phyloP scores from a whole-genome alignment of 2,888 invertebrate species.

The Epicampocera succincta region DNA sequence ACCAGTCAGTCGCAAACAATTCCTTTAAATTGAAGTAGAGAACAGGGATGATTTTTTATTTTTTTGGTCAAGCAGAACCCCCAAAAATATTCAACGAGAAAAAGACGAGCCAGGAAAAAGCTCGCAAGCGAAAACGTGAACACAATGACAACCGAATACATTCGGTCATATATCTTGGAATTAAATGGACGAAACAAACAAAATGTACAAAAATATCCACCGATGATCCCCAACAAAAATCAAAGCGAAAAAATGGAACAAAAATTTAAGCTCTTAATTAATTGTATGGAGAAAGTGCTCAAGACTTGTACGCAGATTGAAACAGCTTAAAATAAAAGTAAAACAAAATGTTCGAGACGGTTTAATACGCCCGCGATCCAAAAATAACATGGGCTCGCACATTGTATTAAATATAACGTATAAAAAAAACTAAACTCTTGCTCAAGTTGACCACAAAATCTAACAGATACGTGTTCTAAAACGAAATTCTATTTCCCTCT shows the following conservation, averaged over 20 bases:
- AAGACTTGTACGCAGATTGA: no score
- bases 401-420: no score
- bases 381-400: no score
- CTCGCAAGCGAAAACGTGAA: slow-evolving; percentile 14
- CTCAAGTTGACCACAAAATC: no score
- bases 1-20: slow-evolving; percentile 16
- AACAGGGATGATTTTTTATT: background rate
- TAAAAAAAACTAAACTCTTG: no score
- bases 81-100: slow-evolving; percentile 6
- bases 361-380: no score
- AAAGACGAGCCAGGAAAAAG: background rate
- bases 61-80: slow-evolving; percentile 11
- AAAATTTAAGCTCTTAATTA: slow-evolving; percentile 77
- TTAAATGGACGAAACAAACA: background rate
- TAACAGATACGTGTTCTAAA: background rate
- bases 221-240: slow-evolving; percentile 24
- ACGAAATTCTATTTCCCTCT: background rate
- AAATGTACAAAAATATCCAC: slow-evolving; percentile 12
- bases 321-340: no score
- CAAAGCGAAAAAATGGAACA: slow-evolving; percentile 29
- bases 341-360: no score
- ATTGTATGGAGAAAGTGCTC: slow-evolving; percentile 68
- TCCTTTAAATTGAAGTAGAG: background rate
- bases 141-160: slow-evolving; percentile 29
- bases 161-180: slow-evolving; percentile 25